These are phyloP conservation scores for Xanthostigma xanthostigma DNA, from an alignment of 2,888 invertebrate species.

Conservation along the genomic window DNA sequence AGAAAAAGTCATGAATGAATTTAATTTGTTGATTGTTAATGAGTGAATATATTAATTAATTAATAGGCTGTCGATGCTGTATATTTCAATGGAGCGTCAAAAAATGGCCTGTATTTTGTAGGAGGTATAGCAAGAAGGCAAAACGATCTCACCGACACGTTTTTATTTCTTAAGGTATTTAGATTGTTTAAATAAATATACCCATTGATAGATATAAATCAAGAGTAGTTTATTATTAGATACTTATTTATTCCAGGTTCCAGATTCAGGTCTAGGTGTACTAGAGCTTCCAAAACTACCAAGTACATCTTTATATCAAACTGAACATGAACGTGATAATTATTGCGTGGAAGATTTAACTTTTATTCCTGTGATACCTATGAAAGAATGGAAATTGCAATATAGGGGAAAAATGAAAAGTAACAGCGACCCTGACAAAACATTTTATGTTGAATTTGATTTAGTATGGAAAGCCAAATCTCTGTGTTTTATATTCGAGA, in stretches of 20 bases:
- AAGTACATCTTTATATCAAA: constrained; percentile 39
- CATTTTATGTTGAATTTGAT: constrained; percentile 37
- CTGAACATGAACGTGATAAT: constrained; percentile 26
- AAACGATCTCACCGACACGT: constrained; percentile 41
- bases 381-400: constrained; percentile 50
- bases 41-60: neutral
- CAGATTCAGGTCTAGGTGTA: constrained; percentile 42
- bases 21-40: too few relatives aligned
- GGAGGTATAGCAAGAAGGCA: constrained; percentile 43
- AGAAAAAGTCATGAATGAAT: too few relatives aligned
- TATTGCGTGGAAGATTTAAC: constrained; percentile 46
- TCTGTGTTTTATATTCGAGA: constrained; percentile 51
- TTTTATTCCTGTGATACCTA: constrained; percentile 43
- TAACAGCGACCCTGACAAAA: constrained; percentile 26
- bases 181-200: too few relatives aligned
- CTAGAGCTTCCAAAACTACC: constrained; percentile 43
- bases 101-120: constrained; percentile 41
- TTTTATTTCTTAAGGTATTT: constrained; percentile 31
- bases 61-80: constrained; percentile 52
- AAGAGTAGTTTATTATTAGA: too few relatives aligned
- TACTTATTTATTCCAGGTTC: constrained; percentile 7
- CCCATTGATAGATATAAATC: too few relatives aligned
- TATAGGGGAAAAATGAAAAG: constrained; percentile 51
- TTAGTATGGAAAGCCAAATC: constrained; percentile 44
- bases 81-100: constrained; percentile 45